Evolutionary conservation across 2,113 vertebrate genomes (phyloP).

Genomic region (Crotalus tigris): DNA sequence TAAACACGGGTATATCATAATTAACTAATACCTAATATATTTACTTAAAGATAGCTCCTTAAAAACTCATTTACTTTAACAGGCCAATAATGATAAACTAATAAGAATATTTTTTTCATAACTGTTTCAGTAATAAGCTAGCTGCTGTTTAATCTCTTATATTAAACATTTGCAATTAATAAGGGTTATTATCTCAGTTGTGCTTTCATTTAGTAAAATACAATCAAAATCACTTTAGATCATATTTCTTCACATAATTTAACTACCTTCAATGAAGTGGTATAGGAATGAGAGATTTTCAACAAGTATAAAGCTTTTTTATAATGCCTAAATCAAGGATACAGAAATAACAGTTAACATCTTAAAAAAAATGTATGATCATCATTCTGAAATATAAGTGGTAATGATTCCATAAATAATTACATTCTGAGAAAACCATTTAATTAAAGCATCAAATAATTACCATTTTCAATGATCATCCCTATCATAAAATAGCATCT

Average conservation of each 20-base stretch:
- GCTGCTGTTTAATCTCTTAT: conserved; percentile 42
- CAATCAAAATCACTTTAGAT: conserved; percentile 21
- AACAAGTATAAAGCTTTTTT: not conserved
- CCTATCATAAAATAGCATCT: not conserved
- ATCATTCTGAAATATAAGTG: not conserved
- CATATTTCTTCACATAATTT: conserved; percentile 12
- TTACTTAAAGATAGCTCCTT: conserved; percentile 44
- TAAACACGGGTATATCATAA: conserved; percentile 42
- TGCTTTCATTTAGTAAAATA: conserved; percentile 18
- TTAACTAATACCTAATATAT: conserved; percentile 54
- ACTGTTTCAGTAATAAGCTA: conserved; percentile 43
- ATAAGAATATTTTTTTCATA: conserved; percentile 21
- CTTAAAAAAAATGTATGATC: not conserved
- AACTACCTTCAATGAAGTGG: not conserved
- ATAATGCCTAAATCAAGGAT: not conserved
- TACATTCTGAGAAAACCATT: not conserved
- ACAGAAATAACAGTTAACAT: not conserved
- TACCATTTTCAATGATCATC: not conserved
- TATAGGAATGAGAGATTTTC: not conserved
- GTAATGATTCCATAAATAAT: not conserved
- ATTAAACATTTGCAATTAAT: conserved; percentile 38
- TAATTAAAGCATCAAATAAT: not conserved
- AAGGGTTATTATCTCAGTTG: conserved; percentile 41
- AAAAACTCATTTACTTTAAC: conserved; percentile 55
- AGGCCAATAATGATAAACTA: conserved; percentile 47